Evolutionary conservation across 2,888 invertebrate species (phyloP), one percentile per base, ranked within the genome.

Genomic region (Amphipoea lucens): DNA sequence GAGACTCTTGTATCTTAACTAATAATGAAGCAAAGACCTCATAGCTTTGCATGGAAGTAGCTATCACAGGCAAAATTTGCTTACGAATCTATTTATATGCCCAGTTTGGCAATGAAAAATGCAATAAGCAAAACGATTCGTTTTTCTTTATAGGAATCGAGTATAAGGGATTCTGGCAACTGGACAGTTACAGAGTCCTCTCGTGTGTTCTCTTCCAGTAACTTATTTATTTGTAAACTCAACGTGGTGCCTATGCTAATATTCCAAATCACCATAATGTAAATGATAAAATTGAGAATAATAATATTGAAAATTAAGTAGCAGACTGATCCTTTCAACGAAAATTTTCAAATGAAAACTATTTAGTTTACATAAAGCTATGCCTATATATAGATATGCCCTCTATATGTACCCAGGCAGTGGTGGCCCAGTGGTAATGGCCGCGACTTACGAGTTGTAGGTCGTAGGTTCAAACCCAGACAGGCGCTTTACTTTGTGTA

Each of bases 351-450:
- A 67, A 29, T 69, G 40, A n/a, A 65, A 79, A 76, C 45, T 74
- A 78, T 66, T 85, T 57, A 69, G 54, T 78, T 74, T 51, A n/a
- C 65, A 68, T 51, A 42, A 42, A 80, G 42, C 29, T 40, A 42
- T 66, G 62, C 7, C 4, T 67, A 62, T 67, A 76, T 78, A 71
- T 74, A 76, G 74, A 45, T 63, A 74, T 68, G 62, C 66, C 57
- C 45, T 69, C 66, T 62, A 63, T 78, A 54, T 72, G 63, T 79
- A 80, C 48, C n/a, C 67, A 83, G 79, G 36, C 36, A 36, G 36
- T 36, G 36, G 36, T 36, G 36, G 36, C 36, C 36, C 36, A 36
- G 36, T 36, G 36, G 36, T 2, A 36, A 36, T 36, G 36, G 36
- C 36, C 3, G 36, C 36, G 36, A 36, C 36, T 36, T 36, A 36